Evolutionary conservation across 2,797 vertebrate species (phyloP).

Genomic region (Ammospiza maritima): DNA sequence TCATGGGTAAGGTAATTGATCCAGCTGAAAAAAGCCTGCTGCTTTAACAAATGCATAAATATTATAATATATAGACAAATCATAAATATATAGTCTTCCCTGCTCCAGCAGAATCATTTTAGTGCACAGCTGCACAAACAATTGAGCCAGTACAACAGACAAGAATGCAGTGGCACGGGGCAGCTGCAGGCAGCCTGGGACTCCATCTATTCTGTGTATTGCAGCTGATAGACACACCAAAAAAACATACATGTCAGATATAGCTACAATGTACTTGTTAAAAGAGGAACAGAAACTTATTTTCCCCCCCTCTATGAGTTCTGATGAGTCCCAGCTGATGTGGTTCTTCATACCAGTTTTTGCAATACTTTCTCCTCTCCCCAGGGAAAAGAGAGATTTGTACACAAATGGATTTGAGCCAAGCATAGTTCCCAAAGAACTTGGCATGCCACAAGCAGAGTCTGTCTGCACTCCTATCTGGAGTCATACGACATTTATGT

Average conservation of each 20-base stretch:
- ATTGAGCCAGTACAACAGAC: background rate
- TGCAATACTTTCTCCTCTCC: background rate
- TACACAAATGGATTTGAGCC: background rate
- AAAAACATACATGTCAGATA: background rate
- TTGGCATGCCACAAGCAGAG: background rate
- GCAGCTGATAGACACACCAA: background rate
- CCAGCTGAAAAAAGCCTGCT: background rate
- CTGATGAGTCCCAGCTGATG: background rate
- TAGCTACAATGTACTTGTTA: background rate
- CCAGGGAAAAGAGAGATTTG: background rate
- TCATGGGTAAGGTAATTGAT: background rate
- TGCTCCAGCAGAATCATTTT: background rate
- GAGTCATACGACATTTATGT: background rate
- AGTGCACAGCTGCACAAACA: constrained; percentile 35
- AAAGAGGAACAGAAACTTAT: background rate
- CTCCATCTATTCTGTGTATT: background rate
- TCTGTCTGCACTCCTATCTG: background rate
- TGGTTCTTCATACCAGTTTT: background rate
- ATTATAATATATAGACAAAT: background rate
- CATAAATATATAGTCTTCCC: background rate
- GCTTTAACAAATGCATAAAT: background rate
- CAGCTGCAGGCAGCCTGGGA: background rate
- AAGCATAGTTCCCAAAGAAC: background rate
- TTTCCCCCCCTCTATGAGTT: background rate
- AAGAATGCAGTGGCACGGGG: background rate